Base-by-base conservation (phyloP, 2,888 invertebrate genomes). In the Agriopis marginaria region DNA sequence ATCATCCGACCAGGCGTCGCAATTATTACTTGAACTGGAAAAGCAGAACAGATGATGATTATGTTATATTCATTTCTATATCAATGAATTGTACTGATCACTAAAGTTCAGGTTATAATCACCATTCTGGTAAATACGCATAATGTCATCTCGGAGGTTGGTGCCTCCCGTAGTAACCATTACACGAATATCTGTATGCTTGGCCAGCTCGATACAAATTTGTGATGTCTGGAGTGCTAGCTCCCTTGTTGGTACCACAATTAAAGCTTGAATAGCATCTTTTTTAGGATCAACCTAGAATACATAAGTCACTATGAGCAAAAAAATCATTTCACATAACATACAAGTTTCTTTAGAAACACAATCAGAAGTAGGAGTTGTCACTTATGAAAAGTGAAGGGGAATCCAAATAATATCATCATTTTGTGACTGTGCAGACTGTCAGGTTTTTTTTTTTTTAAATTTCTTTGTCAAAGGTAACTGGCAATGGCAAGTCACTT, bases 81-180 rank as follows among this genome's bases (percentile, higher is more conserved):
- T 12, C 0, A 12, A 32, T 17, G 32, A 40, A 54, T 7, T 42
- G 40, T 12, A 12, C 12, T 23, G 7, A 47, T 53, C n/a, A 42
- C 47, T 53, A 40, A 39, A 14, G 14, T 42, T 49, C 65, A 55
- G n/a, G 50, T 58, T 49, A 51, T 73, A 68, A 87, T 88, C 89
- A 98, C 98, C 98, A 96, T 99, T 98, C 93, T 99, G 99, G 95
- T 99, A 99, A 90, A 99, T 98, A 94, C 99, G 97, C 97, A 99
- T 98, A 90, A 99, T 99, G 94, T 99, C 99, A 94, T 99, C 99
- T 89, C 99, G 97, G 85, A 98, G 95, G 94, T 97, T 97, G 81
- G 99, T 99, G 83, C 99, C 99, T 88, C 99, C 99, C 79, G 99
- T 99, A 82, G 99, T 99, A 75, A 99, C 99, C 99, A 99, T 99